Conservation (phyloP, 2,797 vertebrate species). For the Spheniscus humboldti region DNA sequence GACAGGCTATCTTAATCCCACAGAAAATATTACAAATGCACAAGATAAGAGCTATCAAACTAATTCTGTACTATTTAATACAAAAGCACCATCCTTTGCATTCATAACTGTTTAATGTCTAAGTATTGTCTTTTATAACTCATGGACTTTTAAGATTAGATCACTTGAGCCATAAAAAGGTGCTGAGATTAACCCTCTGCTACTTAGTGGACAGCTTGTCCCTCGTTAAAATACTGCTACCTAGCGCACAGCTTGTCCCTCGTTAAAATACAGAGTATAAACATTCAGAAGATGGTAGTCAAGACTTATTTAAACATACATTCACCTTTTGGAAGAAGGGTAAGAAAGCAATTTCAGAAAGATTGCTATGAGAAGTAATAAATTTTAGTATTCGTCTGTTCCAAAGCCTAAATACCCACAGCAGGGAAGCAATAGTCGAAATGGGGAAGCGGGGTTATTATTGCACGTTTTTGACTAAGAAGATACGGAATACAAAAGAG, state of each 20-base stretch:
- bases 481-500: neutral
- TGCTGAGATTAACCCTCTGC: neutral
- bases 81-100: neutral
- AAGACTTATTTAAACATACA: neutral
- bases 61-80: neutral
- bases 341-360: neutral
- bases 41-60: neutral
- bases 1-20: neutral
- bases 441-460: neutral
- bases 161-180: neutral
- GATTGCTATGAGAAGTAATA: neutral
- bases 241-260: neutral
- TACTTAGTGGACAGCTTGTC: neutral
- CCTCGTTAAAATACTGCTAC: neutral
- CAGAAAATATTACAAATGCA: neutral
- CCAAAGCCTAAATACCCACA: neutral
- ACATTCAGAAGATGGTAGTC: neutral
- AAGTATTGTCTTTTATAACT: neutral
- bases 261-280: neutral
- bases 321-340: neutral
- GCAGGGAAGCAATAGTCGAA: neutral
- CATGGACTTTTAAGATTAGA: neutral
- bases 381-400: neutral
- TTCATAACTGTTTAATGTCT: neutral
- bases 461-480: neutral